Base-by-base conservation (phyloP, 2,797 vertebrate genomes). In the Megaceryle alcyon region DNA sequence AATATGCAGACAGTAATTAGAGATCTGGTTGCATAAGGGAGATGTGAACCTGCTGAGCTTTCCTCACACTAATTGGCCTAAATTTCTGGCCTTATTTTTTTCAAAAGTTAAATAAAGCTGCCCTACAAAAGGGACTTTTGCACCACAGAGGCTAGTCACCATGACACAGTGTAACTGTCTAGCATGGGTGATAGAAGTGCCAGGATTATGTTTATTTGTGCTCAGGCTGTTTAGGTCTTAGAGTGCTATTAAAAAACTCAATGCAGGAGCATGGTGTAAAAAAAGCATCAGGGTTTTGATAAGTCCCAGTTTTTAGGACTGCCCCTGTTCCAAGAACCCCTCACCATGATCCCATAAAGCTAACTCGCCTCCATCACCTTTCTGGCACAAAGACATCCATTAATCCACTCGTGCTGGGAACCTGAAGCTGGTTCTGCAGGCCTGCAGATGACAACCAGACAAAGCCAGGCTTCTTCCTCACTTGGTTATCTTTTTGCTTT, bases 61-160 rank as follows among this genome's bases (percentile, higher is more conserved):
- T 70, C 61, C 70, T 92, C 65, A 70, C 65, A 53, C 43, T 93
- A 96, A 95, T 73, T 94, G 93, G 69, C 94, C 90, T 94, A 91
- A 64, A 94, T 96, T 93, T 93, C 63, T 94, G 92, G 89, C 92
- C 91, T 92, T 59, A 66, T 92, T 96, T 96, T 92, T 92, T 90
- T 54, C 29, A 21, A 2, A 82, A 88, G 57, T 95, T 96, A 96
- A 95, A 94, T 90, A 95, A 95, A 85, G 75, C 79, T 94, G 81
- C 68, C 86, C 81, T 85, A 90, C 25, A 88, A 90, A 91, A 92
- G 56, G 79, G 17, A 86, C 64, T n/a, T 80, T 49, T 87, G 68
- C 23, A 64, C 19, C 13, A 18, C 33, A 53, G 11, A 31, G 10
- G 23, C 37, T 46, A 56, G 49, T 70, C 46, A 75, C 65, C 20